phyloP scores from a whole-genome alignment of 2,797 vertebrate genomes.

The Urosaurus nigricauda region DNA sequence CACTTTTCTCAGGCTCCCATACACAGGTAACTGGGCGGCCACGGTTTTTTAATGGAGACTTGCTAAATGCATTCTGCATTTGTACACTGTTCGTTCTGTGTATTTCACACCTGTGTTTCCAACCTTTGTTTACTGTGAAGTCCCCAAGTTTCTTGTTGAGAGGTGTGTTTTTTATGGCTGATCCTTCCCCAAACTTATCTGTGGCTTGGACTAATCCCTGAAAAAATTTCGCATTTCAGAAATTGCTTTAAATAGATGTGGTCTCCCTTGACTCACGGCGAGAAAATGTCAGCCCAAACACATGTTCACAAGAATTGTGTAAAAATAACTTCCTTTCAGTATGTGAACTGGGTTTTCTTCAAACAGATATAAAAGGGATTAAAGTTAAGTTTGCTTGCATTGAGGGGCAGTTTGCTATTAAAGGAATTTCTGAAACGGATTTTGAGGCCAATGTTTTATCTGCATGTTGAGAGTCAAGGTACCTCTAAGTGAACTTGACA shows the following conservation, averaged over 20 bases:
- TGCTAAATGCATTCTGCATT: constrained; percentile 45
- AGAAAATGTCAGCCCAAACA: not conserved
- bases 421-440: constrained; percentile 62
- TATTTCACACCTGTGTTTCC: constrained; percentile 50
- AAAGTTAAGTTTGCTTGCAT: not conserved
- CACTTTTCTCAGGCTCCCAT: constrained; percentile 11
- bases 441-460: constrained; percentile 41
- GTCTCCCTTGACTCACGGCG: not conserved
- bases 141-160: constrained; percentile 41
- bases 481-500: constrained; percentile 15
- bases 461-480: not conserved
- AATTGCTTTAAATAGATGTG: not conserved
- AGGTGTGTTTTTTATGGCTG: not conserved
- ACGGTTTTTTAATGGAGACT: constrained; percentile 7
- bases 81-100: constrained; percentile 36
- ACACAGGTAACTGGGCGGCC: constrained; percentile 1
- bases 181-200: not conserved
- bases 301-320: not conserved
- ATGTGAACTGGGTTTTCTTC: not conserved
- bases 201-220: constrained; percentile 43
- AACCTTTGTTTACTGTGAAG: constrained; percentile 16
- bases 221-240: constrained; percentile 58
- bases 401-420: not conserved
- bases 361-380: not conserved
- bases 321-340: not conserved